Conservation (phyloP, 2,797 vertebrate species). For the Crenichthys baileyi region DNA sequence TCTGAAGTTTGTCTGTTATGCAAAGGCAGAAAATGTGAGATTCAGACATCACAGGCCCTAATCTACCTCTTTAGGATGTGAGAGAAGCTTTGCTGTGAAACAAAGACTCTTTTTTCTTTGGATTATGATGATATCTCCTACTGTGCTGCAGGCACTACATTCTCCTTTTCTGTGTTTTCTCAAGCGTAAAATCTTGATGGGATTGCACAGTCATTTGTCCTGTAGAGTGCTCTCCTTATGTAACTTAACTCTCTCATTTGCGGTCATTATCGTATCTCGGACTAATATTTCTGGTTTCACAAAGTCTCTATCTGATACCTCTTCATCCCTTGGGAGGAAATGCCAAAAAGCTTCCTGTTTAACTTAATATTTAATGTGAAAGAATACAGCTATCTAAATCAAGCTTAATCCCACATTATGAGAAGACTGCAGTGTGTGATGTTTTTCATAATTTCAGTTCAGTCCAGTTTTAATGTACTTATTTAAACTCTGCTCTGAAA, state of each 20-base stretch:
- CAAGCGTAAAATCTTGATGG: slow-evolving; percentile 66
- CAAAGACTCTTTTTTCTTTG: slow-evolving; percentile 60
- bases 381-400: slow-evolving; percentile 60
- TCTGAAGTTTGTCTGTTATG: slow-evolving; percentile 57
- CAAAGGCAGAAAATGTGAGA: slow-evolving; percentile 39
- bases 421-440: slow-evolving; percentile 15
- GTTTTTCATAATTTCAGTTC: neutral
- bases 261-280: slow-evolving; percentile 67
- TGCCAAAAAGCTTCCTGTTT: slow-evolving; percentile 66
- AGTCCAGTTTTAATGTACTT: neutral
- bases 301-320: slow-evolving; percentile 66
- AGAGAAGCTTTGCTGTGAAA: slow-evolving; percentile 61
- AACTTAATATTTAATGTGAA: slow-evolving; percentile 76
- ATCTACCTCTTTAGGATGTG: slow-evolving; percentile 72
- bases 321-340: slow-evolving; percentile 58
- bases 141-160: slow-evolving; percentile 71
- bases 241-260: slow-evolving; percentile 70
- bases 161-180: slow-evolving; percentile 73
- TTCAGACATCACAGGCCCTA: slow-evolving; percentile 64
- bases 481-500: neutral
- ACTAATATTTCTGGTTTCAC: slow-evolving; percentile 71
- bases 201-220: slow-evolving; percentile 77
- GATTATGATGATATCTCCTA: slow-evolving; percentile 73
- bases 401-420: slow-evolving; percentile 57
- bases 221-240: slow-evolving; percentile 71